A percentile compares a stretch with the other conserved stretches of the same genome.
Conservation (phyloP, 92 coral and sea anemone genomes). For the Isaurus tuberculatus region DNA sequence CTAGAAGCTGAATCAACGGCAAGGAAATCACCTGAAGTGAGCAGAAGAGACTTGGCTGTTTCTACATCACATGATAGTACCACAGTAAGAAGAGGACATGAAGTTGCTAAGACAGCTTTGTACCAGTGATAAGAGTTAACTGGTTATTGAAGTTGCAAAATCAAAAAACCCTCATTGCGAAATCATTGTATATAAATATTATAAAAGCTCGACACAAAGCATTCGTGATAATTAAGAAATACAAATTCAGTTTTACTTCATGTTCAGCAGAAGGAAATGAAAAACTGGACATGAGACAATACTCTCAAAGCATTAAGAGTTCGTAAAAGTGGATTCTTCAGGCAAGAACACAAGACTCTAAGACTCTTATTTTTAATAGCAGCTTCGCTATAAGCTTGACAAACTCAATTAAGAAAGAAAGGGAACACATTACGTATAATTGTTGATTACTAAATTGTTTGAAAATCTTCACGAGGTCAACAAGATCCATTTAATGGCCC, state of each 20-base stretch:
- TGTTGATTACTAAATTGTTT: constrained; percentile 46
- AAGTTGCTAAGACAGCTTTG: constrained; percentile 19
- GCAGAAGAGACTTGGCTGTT: constrained; percentile 31
- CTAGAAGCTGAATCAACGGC: constrained; percentile 69
- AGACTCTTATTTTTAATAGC: constrained; percentile 14
- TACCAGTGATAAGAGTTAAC: constrained; percentile 30
- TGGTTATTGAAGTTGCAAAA: background rate
- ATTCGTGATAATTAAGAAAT: constrained; percentile 40
- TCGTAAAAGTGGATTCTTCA: background rate
- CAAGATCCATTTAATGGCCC: constrained; percentile 39
- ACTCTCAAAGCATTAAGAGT: background rate
- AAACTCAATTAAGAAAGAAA: constrained; percentile 25
- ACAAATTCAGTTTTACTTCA: constrained; percentile 27
- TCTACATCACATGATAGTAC: constrained; percentile 10
- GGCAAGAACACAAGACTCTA: constrained; percentile 1
- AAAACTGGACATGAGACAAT: background rate
- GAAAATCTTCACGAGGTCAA: constrained; percentile 42
- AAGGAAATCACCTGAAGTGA: constrained; percentile 52
- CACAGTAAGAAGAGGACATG: constrained; percentile 15
- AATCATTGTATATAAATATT: constrained; percentile 30
- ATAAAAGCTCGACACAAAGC: background rate
- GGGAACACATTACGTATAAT: constrained; percentile 40
- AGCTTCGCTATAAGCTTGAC: background rate
- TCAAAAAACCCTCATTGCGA: background rate
- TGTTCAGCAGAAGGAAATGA: background rate